Percentiles rank a stretch among this genome's conserved stretches.
phyloP scores from a whole-genome alignment of 2,888 invertebrate species.

The Incurvaria masculella region DNA sequence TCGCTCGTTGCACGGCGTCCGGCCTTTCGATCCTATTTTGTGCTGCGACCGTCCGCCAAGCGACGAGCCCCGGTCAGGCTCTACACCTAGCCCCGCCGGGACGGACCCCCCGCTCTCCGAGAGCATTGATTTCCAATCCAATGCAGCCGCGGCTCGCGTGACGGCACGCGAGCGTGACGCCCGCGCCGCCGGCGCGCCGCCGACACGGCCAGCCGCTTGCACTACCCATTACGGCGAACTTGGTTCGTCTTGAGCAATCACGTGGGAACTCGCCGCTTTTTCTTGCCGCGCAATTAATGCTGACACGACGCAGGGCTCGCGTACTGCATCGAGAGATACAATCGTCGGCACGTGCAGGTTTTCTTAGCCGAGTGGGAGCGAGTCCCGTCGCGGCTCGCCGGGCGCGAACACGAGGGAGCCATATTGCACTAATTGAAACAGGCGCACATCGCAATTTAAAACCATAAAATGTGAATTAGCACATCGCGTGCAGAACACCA shows the following conservation, averaged over 20 bases:
- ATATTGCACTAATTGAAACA: slow-evolving; percentile 3
- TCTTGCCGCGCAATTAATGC: slow-evolving; percentile 28
- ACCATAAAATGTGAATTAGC: background rate
- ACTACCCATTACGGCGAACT: background rate
- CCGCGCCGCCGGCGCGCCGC: background rate
- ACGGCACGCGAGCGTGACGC: background rate
- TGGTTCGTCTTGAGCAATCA: slow-evolving; percentile 37
- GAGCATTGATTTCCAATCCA: too few relatives aligned
- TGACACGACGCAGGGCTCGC: slow-evolving; percentile 22
- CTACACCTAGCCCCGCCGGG: too few relatives aligned
- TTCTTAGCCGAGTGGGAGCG: slow-evolving; percentile 30
- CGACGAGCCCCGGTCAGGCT: too few relatives aligned
- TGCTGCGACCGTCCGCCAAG: too few relatives aligned
- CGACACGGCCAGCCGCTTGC: background rate
- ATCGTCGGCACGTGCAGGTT: slow-evolving; percentile 45
- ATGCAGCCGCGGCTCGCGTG: background rate
- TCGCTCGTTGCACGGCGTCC: too few relatives aligned
- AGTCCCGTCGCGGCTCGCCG: background rate
- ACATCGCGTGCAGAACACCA: background rate
- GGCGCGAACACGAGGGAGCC: slow-evolving; percentile 1
- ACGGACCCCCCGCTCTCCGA: too few relatives aligned
- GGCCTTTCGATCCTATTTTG: too few relatives aligned
- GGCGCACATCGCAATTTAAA: background rate
- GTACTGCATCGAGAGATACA: too few relatives aligned
- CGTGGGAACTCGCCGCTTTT: slow-evolving; percentile 25